phyloP scores from a whole-genome alignment of 2,113 vertebrate genomes.

The Ophiodon elongatus region DNA sequence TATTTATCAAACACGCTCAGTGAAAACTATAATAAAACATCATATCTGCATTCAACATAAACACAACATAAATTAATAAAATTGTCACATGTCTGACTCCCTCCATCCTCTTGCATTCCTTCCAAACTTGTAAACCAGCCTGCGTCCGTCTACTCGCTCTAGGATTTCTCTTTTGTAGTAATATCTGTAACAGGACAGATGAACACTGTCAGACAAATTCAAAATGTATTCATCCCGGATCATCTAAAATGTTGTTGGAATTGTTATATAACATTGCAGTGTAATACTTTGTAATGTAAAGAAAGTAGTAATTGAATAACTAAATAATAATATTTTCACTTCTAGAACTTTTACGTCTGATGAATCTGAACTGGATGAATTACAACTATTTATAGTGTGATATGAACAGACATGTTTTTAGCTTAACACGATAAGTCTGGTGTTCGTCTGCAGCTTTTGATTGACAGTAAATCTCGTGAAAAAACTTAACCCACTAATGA shows the following conservation, averaged over 20 bases:
- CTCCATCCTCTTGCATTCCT: slow-evolving; percentile 96
- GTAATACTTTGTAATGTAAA: neutral
- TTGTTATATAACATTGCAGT: neutral
- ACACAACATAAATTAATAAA: slow-evolving; percentile 60
- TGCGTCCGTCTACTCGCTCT: slow-evolving; percentile 95
- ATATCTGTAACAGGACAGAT: slow-evolving; percentile 86
- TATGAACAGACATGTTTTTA: neutral
- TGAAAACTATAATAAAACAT: slow-evolving; percentile 43
- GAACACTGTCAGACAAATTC: neutral
- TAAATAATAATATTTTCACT: too few species aligned
- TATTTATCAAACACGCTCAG: slow-evolving; percentile 38
- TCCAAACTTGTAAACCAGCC: slow-evolving; percentile 98
- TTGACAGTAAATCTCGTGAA: neutral
- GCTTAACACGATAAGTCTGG: neutral
- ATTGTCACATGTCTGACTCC: slow-evolving; percentile 91
- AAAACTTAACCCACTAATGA: neutral
- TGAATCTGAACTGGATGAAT: neutral
- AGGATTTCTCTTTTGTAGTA: slow-evolving; percentile 99
- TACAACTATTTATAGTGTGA: neutral
- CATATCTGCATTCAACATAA: slow-evolving; percentile 38
- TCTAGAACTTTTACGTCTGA: neutral
- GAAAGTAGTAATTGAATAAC: neutral
- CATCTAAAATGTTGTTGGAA: neutral
- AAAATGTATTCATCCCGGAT: neutral
- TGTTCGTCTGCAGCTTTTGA: neutral